Evolutionary conservation across 2,888 invertebrate genomes (phyloP).

Genomic region (Alentia gelatinosa): DNA sequence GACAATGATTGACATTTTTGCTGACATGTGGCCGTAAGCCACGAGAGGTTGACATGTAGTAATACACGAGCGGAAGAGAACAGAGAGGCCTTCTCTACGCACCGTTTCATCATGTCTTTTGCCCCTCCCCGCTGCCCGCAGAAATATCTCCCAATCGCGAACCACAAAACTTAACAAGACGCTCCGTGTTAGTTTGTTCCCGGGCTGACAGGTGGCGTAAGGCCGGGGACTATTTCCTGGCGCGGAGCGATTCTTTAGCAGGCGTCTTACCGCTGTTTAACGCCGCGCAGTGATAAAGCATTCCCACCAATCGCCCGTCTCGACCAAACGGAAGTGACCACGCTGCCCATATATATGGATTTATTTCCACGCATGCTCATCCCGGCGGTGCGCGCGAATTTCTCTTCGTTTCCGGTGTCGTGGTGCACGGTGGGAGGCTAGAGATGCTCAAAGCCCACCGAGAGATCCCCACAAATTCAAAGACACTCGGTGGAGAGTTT

Average conservation of each 20-base stretch:
- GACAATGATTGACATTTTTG: no score
- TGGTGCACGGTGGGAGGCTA: background rate
- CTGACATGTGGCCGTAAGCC: no score
- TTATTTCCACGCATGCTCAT: conserved; percentile 9
- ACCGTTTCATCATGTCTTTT: no score
- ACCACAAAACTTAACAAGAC: background rate
- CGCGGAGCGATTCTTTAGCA: background rate
- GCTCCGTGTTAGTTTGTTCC: background rate
- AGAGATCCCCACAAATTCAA: background rate
- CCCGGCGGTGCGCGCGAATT: background rate
- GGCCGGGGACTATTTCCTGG: background rate
- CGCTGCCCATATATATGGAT: background rate
- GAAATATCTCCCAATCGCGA: no score
- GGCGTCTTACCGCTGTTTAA: background rate
- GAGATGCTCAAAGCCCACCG: background rate
- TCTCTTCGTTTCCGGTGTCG: conserved; percentile 27
- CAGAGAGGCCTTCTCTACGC: no score
- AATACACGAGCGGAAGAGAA: no score
- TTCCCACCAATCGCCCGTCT: background rate
- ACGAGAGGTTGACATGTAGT: no score
- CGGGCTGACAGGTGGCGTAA: background rate
- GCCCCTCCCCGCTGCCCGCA: no score
- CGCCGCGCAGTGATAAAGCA: background rate
- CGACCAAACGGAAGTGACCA: background rate
- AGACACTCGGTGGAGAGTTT: background rate